Evolutionary conservation across 2,113 vertebrate species (phyloP), one percentile per base, ranked within the genome.

Genomic region (Lagopus leucura): DNA sequence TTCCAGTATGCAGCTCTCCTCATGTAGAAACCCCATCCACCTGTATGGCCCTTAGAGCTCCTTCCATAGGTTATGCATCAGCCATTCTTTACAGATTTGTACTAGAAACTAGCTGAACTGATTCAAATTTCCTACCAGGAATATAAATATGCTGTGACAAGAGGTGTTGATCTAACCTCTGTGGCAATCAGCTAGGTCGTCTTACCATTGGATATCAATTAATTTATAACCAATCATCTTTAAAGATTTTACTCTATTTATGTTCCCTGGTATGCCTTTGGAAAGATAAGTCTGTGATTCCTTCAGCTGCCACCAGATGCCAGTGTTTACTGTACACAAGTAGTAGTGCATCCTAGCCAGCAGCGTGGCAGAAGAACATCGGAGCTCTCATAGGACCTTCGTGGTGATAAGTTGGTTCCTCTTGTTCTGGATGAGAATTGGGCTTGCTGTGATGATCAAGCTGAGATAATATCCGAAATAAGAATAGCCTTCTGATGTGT

Each of bases 241-340:
- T 4, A 24, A 6, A 15, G 40, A 22, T 36, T 34, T 36, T 8
- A 24, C 5, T 6, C 32, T 4, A 1, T 27, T 4, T 42, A 3
- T 3, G 45, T 5, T 80, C 38, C n/a, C 13, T 12, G 20, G 3
- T 24, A 11, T 9, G 48, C 10, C 19, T 14, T 6, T 1, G 2
- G 25, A 47, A 9, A 27, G 58, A 80, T 6, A 16, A n/a, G 38
- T 25, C 42, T 85, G 97, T 92, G 74, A 24, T 95, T 88, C 79
- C 18, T 50, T 8, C 19, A 5, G 6, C 63, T 71, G 69, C 97
- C 98, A 83, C 94, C 95, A 97, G 98, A 94, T 95, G 97, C 78
- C 97, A 93, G 93, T 92, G 93, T 96, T 85, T 76, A 42, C 97
- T 85, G 94, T 12, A 75, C 90, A 21, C 86, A 4, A 64, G 28